A percentile compares a stretch with the other conserved stretches of the same genome.
Conservation (phyloP, 2,888 invertebrate genomes). For the Priocnemis perturbator region DNA sequence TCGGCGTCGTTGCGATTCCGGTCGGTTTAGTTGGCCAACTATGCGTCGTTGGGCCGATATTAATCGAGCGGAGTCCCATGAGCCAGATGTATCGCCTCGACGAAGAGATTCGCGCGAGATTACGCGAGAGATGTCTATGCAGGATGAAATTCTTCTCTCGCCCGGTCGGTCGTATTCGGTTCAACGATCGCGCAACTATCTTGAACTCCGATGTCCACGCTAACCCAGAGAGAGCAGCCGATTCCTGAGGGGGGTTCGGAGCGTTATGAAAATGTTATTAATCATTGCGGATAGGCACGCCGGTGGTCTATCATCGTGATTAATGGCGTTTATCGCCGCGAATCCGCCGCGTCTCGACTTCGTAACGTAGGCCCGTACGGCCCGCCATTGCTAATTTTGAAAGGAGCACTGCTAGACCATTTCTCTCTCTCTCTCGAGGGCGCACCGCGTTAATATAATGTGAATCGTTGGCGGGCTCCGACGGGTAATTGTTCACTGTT, state of each 20-base stretch:
- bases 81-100: slow-evolving; percentile 32
- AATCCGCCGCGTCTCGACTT: slow-evolving; percentile 20
- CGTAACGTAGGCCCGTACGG: not conserved
- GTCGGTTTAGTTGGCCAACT: not conserved
- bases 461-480: too few species aligned
- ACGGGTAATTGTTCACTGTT: too few species aligned
- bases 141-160: slow-evolving; percentile 30
- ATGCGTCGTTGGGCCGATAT: not conserved
- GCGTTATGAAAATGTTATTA: slow-evolving; percentile 59
- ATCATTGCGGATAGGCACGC: slow-evolving; percentile 40
- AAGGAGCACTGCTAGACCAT: too few species aligned
- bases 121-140: slow-evolving; percentile 32
- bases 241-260: slow-evolving; percentile 33
- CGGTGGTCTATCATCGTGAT: slow-evolving; percentile 46
- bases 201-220: slow-evolving; percentile 43
- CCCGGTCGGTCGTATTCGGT: slow-evolving; percentile 35
- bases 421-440: too few species aligned
- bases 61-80: slow-evolving; percentile 26
- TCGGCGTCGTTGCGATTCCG: too few species aligned
- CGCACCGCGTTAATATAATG: too few species aligned
- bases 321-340: slow-evolving; percentile 48
- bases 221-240: slow-evolving; percentile 36
- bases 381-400: not conserved
- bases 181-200: slow-evolving; percentile 54
- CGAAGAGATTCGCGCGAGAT: slow-evolving; percentile 22